Base-by-base conservation (phyloP, 2,888 invertebrate genomes). In the Polydrusus cervinus region DNA sequence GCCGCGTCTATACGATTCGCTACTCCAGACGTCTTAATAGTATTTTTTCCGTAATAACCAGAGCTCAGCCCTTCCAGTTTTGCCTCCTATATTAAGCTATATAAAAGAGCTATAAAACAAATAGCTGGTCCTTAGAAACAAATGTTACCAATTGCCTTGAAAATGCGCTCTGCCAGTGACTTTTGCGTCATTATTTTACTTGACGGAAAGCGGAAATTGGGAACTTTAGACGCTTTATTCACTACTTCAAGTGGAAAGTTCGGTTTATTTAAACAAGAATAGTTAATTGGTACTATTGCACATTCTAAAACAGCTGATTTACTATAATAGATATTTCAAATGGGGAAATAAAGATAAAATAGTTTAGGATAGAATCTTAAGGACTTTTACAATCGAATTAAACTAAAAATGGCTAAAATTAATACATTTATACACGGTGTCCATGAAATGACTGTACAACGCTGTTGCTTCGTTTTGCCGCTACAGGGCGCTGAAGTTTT, bases 51-150 rank as follows among this genome's bases (percentile, higher is more conserved):
- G 65, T 74, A 74, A 74, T 74, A 74, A 70, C 47, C 16, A 60
- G 51, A 34, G 16, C 20, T 20, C 57, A 49, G 67, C 70, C 61
- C 70, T 40, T 45, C 55, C 72, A 69, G 60, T 72, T 68, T 72
- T 34, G 62, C 71, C 78, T 74, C 78, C 78, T 80, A 81, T 82
- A 83, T 82, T 81, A 83, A 82, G 82, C 81, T 77, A 81, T 68
- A 76, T 83, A 82, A 83, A 83, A 80, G 78, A 75, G 73, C 74
- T 79, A 81, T 83, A 82, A 83, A 84, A 80, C 82, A 84, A 83
- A 84, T 80, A 82, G 80, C 79, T 14, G 80, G 80, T 81, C 79
- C 81, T 83, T 82, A 78, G 18, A 79, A 80, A 82, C 83, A 83
- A 83, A 83, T 83, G 83, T 81, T 82, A 82, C 83, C 76, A 73